Percentiles rank a stretch among this genome's conserved stretches.
Evolutionary conservation across 2,113 vertebrate species (phyloP).

Genomic region (Columba janthina): DNA sequence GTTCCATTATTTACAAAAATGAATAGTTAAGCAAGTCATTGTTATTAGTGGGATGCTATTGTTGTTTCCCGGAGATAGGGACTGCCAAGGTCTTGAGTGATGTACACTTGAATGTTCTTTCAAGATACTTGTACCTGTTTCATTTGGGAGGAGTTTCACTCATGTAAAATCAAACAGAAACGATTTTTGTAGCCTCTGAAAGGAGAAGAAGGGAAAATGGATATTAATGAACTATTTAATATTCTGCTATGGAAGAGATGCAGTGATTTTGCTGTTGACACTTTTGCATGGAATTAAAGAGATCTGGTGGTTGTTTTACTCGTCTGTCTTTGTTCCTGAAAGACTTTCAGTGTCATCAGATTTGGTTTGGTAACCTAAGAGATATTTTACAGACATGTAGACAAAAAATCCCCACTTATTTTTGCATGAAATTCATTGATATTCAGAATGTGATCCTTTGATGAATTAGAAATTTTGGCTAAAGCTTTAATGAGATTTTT

Average conservation of each 20-base stretch:
- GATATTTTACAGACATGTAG: conserved; percentile 54
- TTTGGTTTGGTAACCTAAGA: conserved; percentile 58
- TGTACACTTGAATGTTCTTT: conserved; percentile 66
- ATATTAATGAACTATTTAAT: conserved; percentile 72
- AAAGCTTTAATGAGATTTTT: conserved; percentile 60
- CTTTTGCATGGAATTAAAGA: conserved; percentile 69
- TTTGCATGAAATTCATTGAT: conserved; percentile 53
- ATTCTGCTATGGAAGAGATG: conserved; percentile 60
- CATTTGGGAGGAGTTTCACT: conserved; percentile 65
- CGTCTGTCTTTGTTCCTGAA: conserved; percentile 65
- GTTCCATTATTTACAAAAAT: conserved; percentile 69
- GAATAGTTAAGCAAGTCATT: conserved; percentile 68
- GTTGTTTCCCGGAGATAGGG: conserved; percentile 45
- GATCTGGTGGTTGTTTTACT: conserved; percentile 55
- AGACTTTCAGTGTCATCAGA: conserved; percentile 67
- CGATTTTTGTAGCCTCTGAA: conserved; percentile 67
- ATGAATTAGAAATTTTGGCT: conserved; percentile 66
- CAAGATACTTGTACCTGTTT: conserved; percentile 69
- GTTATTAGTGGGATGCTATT: conserved; percentile 60
- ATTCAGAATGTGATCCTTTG: conserved; percentile 52
- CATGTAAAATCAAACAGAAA: conserved; percentile 72
- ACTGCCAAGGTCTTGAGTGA: conserved; percentile 67
- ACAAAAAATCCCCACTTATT: not conserved
- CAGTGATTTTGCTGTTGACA: conserved; percentile 69
- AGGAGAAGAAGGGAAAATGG: conserved; percentile 65